Evolutionary conservation across 1,140 invertebrate genomes (phyloP), one percentile per base, ranked within the genome.

Genomic region (Reticulitermes speratus): DNA sequence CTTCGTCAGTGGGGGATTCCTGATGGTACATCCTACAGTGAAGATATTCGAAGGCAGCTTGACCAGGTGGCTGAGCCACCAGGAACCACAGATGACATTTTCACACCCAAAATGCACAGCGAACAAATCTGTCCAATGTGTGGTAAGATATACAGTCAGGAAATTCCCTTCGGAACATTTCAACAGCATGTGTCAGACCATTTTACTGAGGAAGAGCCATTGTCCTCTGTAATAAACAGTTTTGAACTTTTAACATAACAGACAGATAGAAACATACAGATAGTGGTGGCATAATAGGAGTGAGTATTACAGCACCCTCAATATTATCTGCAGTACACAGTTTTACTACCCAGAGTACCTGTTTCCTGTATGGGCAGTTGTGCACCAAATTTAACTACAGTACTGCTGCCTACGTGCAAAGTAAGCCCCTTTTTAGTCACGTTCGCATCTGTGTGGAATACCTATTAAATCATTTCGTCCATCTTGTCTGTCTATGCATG

Each of bases 141-240:
- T 88, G 90, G 90, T 14, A 87, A 84, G 65, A 88, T 89, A 85
- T 92, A 90, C 86, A 89, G 86, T 48, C 89, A 89, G 82, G 87
- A 89, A 16, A 88, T 88, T 38, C 85, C 90, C 30, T 92, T 92
- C 88, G 86, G 88, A 52, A 89, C 89, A 55, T 92, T 92, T 86
- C 91, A 92, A 86, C 90, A 92, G 87, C 92, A 93, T 87, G 92
- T 92, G 75, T 88, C 92, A 32, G 90, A 87, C 87, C 92, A 93
- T 89, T 92, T 93, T 89, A 87, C 87, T 14, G 88, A 90, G 82
- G 88, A 89, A 82, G 87, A 89, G 82, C 84, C 86, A 21, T 19
- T 59, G 9, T 69, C 52, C n/a, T 65, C 86, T 16, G 44, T 65
- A 30, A 44, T 88, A 55, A 88, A 89, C 12, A 88, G 85, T 45